Conservation (phyloP, 2,113 vertebrate species). For the Aptenodytes patagonicus region DNA sequence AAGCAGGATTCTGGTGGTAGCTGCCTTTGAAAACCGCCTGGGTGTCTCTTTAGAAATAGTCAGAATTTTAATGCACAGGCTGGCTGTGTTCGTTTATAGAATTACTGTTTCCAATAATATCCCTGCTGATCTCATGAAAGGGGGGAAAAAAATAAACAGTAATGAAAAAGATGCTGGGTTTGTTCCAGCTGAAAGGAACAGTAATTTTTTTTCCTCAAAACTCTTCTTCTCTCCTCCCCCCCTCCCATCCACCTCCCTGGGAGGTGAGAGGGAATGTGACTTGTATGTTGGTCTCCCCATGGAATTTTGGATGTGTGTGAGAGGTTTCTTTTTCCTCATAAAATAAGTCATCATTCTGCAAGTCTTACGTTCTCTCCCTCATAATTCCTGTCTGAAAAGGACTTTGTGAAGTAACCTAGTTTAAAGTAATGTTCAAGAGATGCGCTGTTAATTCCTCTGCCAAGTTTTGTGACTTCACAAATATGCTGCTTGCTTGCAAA, state of each 20-base stretch:
- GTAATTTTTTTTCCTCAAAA: not conserved
- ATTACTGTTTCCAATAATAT: constrained; percentile 52
- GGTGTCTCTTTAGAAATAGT: constrained; percentile 35
- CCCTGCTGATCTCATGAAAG: constrained; percentile 49
- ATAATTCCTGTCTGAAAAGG: not conserved
- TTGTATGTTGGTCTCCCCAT: not conserved
- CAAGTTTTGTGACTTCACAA: not conserved
- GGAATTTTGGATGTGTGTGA: not conserved
- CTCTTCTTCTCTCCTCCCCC: not conserved
- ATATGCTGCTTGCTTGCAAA: not conserved
- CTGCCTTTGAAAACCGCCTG: constrained; percentile 11
- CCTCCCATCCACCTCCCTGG: not conserved
- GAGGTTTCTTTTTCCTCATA: not conserved
- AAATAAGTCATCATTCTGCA: not conserved
- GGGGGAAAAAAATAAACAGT: not conserved
- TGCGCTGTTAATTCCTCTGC: not conserved
- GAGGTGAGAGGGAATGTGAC: not conserved
- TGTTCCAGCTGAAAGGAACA: constrained; percentile 1
- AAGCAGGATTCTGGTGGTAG: not conserved
- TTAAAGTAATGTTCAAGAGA: not conserved
- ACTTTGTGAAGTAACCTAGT: not conserved
- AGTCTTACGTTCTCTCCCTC: not conserved
- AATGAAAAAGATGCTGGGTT: constrained; percentile 24
- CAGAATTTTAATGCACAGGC: constrained; percentile 47
- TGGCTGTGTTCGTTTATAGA: constrained; percentile 30